Evolutionary conservation across 2,888 invertebrate species (phyloP).

Genomic region (Agrochola litura): DNA sequence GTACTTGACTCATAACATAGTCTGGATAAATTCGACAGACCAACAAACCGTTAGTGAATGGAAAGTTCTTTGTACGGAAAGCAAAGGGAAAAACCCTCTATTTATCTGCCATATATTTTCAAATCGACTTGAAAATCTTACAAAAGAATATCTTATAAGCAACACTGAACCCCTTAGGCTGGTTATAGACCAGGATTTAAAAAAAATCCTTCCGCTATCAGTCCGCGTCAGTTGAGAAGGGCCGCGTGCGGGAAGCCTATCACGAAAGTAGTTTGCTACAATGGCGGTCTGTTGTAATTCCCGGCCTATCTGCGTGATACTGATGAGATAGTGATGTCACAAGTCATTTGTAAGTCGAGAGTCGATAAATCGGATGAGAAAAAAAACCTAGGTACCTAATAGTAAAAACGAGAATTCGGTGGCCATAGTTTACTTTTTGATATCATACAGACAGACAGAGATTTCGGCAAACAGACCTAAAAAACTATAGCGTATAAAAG

Average conservation of each 20-base stretch:
- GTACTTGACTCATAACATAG: not conserved
- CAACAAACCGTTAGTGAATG: not conserved
- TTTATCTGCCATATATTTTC: constrained; percentile 1
- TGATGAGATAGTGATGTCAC: constrained; percentile 27
- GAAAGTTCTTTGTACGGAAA: not conserved
- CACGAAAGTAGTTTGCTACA: constrained; percentile 35
- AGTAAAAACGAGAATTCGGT: not conserved
- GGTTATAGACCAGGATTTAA: not conserved
- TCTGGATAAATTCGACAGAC: not conserved
- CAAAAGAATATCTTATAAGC: not conserved
- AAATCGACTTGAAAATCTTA: not conserved
- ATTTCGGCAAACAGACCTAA: not conserved
- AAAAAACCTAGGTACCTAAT: too few species aligned
- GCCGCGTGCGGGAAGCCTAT: constrained; percentile 25
- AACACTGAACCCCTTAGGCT: not conserved
- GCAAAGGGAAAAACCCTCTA: not conserved
- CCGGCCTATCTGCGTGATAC: constrained; percentile 7
- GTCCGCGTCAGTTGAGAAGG: not conserved
- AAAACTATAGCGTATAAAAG: not conserved
- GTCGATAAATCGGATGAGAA: not conserved
- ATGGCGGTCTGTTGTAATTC: constrained; percentile 16
- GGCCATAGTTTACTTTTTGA: not conserved
- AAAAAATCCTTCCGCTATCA: constrained; percentile 16
- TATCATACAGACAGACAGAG: too few species aligned
- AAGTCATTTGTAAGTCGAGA: not conserved